These are phyloP conservation scores for Triplophysa siluroides DNA, from an alignment of 2,113 vertebrate genomes.

Conservation along the genomic window DNA sequence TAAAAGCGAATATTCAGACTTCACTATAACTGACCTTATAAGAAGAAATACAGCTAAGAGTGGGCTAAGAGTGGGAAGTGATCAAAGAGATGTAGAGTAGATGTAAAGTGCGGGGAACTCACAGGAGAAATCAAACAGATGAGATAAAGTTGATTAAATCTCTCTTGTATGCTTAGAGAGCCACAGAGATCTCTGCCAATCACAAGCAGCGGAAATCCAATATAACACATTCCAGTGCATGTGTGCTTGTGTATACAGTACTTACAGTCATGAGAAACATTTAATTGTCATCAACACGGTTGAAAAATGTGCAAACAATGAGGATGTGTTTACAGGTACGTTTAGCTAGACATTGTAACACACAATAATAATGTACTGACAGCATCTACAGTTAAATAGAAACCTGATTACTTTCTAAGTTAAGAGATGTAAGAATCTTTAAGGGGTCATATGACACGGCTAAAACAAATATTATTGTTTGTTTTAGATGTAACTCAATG, in stretches of 20 bases:
- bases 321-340: no score
- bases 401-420: no score
- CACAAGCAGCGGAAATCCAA: background rate
- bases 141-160: constrained; percentile 53
- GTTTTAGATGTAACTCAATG: no score
- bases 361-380: no score
- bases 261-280: background rate
- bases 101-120: background rate
- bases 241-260: background rate
- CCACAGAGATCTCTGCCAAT: background rate
- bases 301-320: no score
- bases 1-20: no score
- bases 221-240: background rate
- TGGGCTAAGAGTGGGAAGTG: constrained; percentile 22
- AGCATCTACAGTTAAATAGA: no score
- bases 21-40: constrained; percentile 48
- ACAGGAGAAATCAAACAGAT: constrained; percentile 55
- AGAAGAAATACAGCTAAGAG: constrained; percentile 58
- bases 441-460: no score
- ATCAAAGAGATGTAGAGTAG: constrained; percentile 41
- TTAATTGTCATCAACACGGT: background rate
- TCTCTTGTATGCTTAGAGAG: background rate
- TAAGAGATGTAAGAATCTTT: no score
- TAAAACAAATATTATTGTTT: no score
- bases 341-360: no score